A percentile compares a stretch with the other conserved stretches of the same genome.
These are phyloP conservation scores for Fopius arisanus DNA, from an alignment of 1,140 invertebrate species.

Conservation along the genomic window DNA sequence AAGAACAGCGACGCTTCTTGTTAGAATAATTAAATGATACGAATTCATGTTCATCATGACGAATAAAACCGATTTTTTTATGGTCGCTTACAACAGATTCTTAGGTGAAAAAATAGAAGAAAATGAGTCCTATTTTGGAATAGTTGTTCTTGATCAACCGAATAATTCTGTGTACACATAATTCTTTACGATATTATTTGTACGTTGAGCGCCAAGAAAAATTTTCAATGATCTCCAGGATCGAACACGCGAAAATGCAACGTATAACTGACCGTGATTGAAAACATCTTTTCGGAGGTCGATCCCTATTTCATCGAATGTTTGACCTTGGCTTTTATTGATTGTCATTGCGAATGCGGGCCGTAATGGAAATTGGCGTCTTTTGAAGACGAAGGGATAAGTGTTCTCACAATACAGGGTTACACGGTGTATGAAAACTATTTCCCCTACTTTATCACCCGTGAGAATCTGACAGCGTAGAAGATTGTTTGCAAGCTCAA, in stretches of 20 bases:
- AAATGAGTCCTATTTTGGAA: neutral
- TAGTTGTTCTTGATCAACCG: neutral
- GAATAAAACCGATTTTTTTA: too few species aligned
- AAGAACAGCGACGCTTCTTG: too few species aligned
- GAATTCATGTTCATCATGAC: too few species aligned
- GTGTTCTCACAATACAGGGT: conserved; percentile 16
- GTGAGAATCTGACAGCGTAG: conserved; percentile 39
- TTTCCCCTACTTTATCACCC: conserved; percentile 31
- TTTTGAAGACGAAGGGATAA: neutral
- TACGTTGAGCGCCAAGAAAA: neutral
- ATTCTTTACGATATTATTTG: neutral
- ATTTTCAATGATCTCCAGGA: neutral
- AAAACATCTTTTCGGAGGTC: conserved; percentile 46
- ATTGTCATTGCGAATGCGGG: neutral
- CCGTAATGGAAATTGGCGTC: neutral
- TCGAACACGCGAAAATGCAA: conserved; percentile 20
- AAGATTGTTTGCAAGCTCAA: conserved; percentile 32
- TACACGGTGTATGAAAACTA: conserved; percentile 25
- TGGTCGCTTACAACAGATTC: too few species aligned
- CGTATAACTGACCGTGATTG: conserved; percentile 42
- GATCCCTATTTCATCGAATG: conserved; percentile 44
- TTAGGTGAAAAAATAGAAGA: too few species aligned
- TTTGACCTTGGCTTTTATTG: conserved; percentile 38
- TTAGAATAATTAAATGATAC: too few species aligned
- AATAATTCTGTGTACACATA: neutral